Conservation (phyloP, 2,797 vertebrate genomes). For the Vespertilio murinus region DNA sequence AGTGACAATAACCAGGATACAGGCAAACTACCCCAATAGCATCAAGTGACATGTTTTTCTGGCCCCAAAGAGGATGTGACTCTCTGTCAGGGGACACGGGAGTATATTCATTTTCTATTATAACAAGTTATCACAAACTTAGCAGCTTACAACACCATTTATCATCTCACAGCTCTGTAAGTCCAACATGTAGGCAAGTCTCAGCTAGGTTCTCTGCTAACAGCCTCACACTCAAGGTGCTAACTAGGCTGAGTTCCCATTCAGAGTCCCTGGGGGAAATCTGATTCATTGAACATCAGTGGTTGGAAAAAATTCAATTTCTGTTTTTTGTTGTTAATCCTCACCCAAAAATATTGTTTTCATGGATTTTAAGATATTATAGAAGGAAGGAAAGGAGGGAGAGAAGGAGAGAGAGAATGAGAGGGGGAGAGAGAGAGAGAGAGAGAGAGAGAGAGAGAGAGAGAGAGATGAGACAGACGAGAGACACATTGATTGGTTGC, state of each 20-base stretch:
- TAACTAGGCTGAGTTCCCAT: not conserved
- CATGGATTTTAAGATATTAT: too few relatives aligned
- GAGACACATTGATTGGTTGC: too few relatives aligned
- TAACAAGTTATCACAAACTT: not conserved
- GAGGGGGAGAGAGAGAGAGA: too few relatives aligned
- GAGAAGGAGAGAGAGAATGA: too few relatives aligned
- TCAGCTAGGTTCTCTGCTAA: not conserved
- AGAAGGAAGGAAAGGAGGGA: too few relatives aligned
- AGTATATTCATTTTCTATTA: not conserved
- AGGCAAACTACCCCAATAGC: not conserved
- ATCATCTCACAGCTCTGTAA: not conserved
- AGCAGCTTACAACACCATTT: not conserved
- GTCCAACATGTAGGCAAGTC: not conserved
- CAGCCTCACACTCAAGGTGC: not conserved
- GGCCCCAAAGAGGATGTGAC: not conserved
- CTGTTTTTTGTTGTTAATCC: too few relatives aligned
- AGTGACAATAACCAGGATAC: accelerated
- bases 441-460: too few relatives aligned
- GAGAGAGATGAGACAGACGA: too few relatives aligned
- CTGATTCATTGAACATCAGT: not conserved
- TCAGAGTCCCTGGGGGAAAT: not conserved
- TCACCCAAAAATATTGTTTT: too few relatives aligned
- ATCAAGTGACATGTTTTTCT: not conserved
- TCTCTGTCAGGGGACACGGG: not conserved
- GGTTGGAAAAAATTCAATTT: not conserved